These are phyloP conservation scores for Drosophila ustulata DNA, from an alignment of 2,888 invertebrate genomes.

Conservation along the genomic window DNA sequence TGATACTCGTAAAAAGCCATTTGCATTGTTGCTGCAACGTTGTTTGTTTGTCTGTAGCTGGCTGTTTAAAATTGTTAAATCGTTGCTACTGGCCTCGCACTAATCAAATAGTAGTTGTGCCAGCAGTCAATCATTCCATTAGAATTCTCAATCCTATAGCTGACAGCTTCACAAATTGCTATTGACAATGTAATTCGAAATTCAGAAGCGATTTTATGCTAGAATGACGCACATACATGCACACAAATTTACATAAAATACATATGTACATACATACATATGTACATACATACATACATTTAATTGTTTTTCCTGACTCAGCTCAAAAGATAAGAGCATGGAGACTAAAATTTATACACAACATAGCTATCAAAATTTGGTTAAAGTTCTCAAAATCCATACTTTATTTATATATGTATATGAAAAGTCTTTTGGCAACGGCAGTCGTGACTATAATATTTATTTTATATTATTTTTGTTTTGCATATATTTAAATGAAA, in stretches of 20 bases:
- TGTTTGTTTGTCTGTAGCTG: slow-evolving; percentile 25
- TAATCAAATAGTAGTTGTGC: slow-evolving; percentile 67
- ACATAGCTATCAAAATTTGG: too few species aligned
- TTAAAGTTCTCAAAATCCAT: too few species aligned
- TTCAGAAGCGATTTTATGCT: slow-evolving; percentile 77
- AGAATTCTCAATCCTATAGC: slow-evolving; percentile 73
- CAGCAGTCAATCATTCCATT: slow-evolving; percentile 63
- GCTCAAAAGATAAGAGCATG: too few species aligned
- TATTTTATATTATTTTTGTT: too few species aligned
- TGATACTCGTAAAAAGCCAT: slow-evolving; percentile 21
- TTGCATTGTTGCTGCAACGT: slow-evolving; percentile 30
- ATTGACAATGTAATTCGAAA: slow-evolving; percentile 81
- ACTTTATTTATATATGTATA: too few species aligned
- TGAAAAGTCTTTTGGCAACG: too few species aligned
- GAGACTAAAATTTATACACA: too few species aligned
- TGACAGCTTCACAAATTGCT: slow-evolving; percentile 76
- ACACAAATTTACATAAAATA: not conserved
- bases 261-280: not conserved
- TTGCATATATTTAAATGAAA: too few species aligned
- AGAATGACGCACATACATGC: slow-evolving; percentile 61
- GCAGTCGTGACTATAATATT: too few species aligned
- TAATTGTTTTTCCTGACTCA: not conserved
- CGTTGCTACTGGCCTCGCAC: slow-evolving; percentile 66
- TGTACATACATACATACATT: not conserved
- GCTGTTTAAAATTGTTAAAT: slow-evolving; percentile 25